phyloP scores from a whole-genome alignment of 2,888 invertebrate genomes.

The Tanaodytes sp. region DNA sequence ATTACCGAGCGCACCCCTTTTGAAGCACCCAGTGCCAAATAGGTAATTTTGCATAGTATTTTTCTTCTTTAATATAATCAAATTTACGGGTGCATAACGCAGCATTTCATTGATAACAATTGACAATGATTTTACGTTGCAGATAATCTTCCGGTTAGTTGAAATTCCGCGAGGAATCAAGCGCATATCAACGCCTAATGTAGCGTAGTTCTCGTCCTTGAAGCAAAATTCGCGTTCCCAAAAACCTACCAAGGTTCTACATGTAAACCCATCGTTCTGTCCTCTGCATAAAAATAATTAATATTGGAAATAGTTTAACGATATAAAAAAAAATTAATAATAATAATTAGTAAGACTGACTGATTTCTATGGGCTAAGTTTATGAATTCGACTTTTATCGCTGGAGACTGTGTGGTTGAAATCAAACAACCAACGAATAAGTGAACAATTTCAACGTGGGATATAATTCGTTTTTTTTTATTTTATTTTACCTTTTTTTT shows the following conservation, averaged over 20 bases:
- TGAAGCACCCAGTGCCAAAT: constrained; percentile 68
- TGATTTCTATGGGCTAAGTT: constrained; percentile 69
- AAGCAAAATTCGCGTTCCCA: constrained; percentile 62
- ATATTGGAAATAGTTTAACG: constrained; percentile 61
- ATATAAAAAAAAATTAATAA: constrained; percentile 52
- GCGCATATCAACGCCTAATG: constrained; percentile 71
- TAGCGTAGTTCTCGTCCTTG: constrained; percentile 66
- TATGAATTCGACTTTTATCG: constrained; percentile 62
- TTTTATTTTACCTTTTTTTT: constrained; percentile 19
- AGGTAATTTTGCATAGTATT: constrained; percentile 64
- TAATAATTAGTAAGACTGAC: constrained; percentile 70
- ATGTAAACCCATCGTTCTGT: constrained; percentile 69
- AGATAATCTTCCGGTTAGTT: constrained; percentile 70
- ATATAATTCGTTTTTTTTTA: constrained; percentile 9
- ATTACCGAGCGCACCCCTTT: constrained; percentile 65
- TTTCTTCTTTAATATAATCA: too few species aligned
- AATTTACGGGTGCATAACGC: too few species aligned
- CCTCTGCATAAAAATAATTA: constrained; percentile 69
- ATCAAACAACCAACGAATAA: constrained; percentile 28
- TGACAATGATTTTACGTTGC: too few species aligned
- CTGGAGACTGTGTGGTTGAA: constrained; percentile 58
- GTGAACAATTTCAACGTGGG: constrained; percentile 28
- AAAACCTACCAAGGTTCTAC: constrained; percentile 61
- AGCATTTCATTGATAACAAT: too few species aligned
- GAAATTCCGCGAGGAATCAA: constrained; percentile 63